Evolutionary conservation across 2,797 vertebrate species (phyloP).

Genomic region (Vespertilio murinus): DNA sequence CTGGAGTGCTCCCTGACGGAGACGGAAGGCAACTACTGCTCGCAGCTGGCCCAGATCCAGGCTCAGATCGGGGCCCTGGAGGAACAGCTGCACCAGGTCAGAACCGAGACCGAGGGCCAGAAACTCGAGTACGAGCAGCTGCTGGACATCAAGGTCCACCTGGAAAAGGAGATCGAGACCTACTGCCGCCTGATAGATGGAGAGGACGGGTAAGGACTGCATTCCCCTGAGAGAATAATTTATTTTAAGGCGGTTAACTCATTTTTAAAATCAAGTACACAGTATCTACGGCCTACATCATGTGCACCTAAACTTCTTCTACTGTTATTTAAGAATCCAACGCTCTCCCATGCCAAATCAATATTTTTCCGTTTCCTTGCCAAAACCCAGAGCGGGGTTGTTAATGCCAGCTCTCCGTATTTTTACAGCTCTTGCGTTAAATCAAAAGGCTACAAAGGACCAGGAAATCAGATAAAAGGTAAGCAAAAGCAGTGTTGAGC

Average conservation of each 20-base stretch:
- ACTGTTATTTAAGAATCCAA: background rate
- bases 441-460: slow-evolving; percentile 62
- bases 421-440: slow-evolving; percentile 69
- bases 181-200: slow-evolving; percentile 77
- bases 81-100: slow-evolving; percentile 78
- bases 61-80: slow-evolving; percentile 76
- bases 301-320: background rate
- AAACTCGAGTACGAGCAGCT: slow-evolving; percentile 76
- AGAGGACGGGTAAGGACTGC: slow-evolving; percentile 65
- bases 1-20: slow-evolving; percentile 76
- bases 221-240: background rate
- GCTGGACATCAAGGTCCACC: slow-evolving; percentile 73
- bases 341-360: background rate
- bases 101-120: slow-evolving; percentile 76
- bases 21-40: slow-evolving; percentile 79
- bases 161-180: slow-evolving; percentile 79
- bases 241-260: background rate
- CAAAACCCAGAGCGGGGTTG: background rate
- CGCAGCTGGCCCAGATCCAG: slow-evolving; percentile 74
- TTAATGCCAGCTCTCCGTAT: background rate
- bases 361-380: background rate
- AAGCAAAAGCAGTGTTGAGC: background rate
- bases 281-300: background rate
- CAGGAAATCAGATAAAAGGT: slow-evolving; percentile 72
- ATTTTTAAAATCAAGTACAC: background rate